Evolutionary conservation across 2,113 vertebrate genomes (phyloP), one percentile per base, ranked within the genome.

Genomic region (Seriola dumerili): DNA sequence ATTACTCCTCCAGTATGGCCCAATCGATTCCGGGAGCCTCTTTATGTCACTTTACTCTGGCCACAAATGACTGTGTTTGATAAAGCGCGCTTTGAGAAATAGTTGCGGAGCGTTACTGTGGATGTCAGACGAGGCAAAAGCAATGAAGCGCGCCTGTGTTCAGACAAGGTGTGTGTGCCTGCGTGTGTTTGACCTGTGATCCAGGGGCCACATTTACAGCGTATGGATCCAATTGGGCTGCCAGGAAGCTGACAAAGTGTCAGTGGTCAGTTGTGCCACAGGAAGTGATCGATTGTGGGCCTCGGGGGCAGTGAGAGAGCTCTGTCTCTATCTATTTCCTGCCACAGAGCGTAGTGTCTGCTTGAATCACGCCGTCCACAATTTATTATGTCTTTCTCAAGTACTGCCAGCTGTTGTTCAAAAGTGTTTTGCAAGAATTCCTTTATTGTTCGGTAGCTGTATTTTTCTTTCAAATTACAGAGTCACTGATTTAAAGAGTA

Each of bases 201-300:
- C 83, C 83, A 50, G 78, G 80, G 92, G 90, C 86, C 91, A 89
- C 52, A 69, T 83, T 80, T 87, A 79, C 83, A 83, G 69, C 89
- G 91, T 94, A 94, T 94, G 93, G 94, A 94, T 94, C 92, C 94
- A 94, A 93, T 94, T 92, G 93, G 87, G 76, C 91, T 92, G 92
- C 90, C 93, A 92, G 91, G 91, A 92, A 93, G 85, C 91, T 92
- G 91, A 92, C 91, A 93, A 86, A 94, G 92, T 94, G 94, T 91
- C 90, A 91, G 90, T 90, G 91, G 92, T 93, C 91, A 94, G 89
- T 91, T 66, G 87, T 89, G 83, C 90, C 91, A 87, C 93, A 92
- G 93, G 94, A 93, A 91, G 89, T 94, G 93, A 93, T 94, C 88
- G 92, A 93, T 94, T 93, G 90, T 89, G 75, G 78, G 90, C 93